Evolutionary conservation across 2,113 vertebrate species (phyloP), one percentile per base, ranked within the genome.

Genomic region (Prietella phreatophila): DNA sequence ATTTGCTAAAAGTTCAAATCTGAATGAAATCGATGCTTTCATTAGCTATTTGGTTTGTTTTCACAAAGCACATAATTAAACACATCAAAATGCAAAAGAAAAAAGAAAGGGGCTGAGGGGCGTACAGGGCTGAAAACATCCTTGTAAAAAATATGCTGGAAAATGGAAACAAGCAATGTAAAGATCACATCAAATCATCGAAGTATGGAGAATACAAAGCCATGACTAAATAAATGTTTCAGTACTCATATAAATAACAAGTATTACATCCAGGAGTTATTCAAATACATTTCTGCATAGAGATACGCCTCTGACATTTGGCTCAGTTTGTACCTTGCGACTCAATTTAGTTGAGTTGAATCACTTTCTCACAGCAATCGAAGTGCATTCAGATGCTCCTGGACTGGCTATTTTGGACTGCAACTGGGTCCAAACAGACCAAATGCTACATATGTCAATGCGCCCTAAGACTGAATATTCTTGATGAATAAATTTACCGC

Each of bases 401-500:
- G 0, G 65, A 67, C n/a, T 14, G 14, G 65, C n/a, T 33, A 14
- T 33, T 69, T 33, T 30, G 65, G 30, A 30, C n/a, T 13, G 13
- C 63, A 39, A 36, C 17, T 0, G 25, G 71, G n/a, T 67, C 14
- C n/a, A 65, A 65, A 65, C 63, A 4, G 63, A 65, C 63, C 13
- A 65, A 27, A 65, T 8, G 6, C 6, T 61, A 6, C 20, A 25
- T 61, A 25, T 61, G 63, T 30, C n/a, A 30, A 69, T 15, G n/a
- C 65, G 33, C 7, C 10, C 20, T 13, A n/a, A 50, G 27, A 20
- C 50, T 55, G 19, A 13, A 84, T 33, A 30, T 22, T 55, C 39
- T 15, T 25, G 33, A 47, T 60, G 61, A 50, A 87, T 13, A 58
- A 19, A 86, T 94, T 94, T 89, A 98, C 98, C 98, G 96, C 85